Evolutionary conservation across 2,113 vertebrate species (phyloP).

Genomic region (Phylloscopus trochiloides): DNA sequence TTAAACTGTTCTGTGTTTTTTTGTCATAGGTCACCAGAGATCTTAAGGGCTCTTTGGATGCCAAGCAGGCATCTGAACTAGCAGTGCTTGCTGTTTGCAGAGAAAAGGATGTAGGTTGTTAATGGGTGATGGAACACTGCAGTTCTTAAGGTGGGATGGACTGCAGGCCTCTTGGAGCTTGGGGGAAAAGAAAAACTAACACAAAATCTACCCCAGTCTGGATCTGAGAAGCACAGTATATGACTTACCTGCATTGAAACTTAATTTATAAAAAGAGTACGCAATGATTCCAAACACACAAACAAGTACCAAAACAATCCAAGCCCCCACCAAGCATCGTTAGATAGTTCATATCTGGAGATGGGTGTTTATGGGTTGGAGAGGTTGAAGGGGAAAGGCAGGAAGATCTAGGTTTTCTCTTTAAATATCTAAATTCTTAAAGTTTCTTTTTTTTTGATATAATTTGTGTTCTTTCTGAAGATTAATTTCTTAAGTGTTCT

Average conservation of each 20-base stretch:
- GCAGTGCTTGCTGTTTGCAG: background rate
- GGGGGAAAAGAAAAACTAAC: fast-evolving
- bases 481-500: background rate
- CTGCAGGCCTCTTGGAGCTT: background rate
- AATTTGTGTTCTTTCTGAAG: background rate
- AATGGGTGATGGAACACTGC: background rate
- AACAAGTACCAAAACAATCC: background rate
- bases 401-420: background rate
- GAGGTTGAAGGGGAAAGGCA: background rate
- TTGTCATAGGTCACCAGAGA: background rate
- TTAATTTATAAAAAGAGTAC: background rate
- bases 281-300: background rate
- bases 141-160: background rate
- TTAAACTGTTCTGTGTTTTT: background rate
- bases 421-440: background rate
- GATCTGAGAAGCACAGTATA: background rate
- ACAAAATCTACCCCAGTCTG: background rate
- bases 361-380: background rate
- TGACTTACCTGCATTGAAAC: background rate
- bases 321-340: fast-evolving
- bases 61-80: background rate
- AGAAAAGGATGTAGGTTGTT: background rate
- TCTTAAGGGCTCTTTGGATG: background rate
- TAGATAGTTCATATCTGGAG: background rate
- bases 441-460: background rate